Percentiles rank a stretch among this genome's conserved stretches.
Evolutionary conservation across 2,888 invertebrate species (phyloP).

Genomic region (Rhagonycha fulva): DNA sequence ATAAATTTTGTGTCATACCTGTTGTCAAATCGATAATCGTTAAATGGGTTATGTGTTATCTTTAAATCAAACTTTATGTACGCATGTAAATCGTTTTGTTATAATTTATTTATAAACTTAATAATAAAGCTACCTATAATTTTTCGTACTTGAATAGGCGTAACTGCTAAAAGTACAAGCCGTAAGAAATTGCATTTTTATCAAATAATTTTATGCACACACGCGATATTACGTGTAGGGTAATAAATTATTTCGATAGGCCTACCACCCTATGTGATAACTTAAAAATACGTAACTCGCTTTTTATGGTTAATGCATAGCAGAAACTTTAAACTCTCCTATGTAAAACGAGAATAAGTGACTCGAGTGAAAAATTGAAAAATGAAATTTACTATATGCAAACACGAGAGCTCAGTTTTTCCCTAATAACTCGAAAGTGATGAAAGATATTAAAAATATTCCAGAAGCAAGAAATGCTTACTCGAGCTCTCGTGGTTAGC

Average conservation of each 20-base stretch:
- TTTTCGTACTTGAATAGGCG: background rate
- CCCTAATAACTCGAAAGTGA: too few relatives aligned
- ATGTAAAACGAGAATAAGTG: too few relatives aligned
- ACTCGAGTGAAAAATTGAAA: too few relatives aligned
- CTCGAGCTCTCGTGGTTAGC: too few relatives aligned
- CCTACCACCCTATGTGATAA: background rate
- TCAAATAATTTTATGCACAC: slow-evolving; percentile 4
- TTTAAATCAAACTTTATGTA: background rate
- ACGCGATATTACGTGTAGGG: slow-evolving; percentile 16
- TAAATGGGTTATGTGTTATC: background rate
- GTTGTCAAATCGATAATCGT: background rate
- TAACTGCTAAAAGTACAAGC: background rate
- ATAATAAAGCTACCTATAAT: background rate
- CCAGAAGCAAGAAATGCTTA: too few relatives aligned
- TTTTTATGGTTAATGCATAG: background rate
- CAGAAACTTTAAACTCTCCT: background rate
- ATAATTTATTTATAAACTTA: background rate
- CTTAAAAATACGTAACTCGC: background rate
- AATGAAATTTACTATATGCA: too few relatives aligned
- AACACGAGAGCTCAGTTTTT: too few relatives aligned
- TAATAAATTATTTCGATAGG: background rate
- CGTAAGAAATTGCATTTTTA: background rate
- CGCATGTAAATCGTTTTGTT: background rate
- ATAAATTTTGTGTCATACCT: background rate
- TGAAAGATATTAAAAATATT: too few relatives aligned